Evolutionary conservation across 1,140 invertebrate genomes (phyloP).

Genomic region (Zaprionus africanus): DNA sequence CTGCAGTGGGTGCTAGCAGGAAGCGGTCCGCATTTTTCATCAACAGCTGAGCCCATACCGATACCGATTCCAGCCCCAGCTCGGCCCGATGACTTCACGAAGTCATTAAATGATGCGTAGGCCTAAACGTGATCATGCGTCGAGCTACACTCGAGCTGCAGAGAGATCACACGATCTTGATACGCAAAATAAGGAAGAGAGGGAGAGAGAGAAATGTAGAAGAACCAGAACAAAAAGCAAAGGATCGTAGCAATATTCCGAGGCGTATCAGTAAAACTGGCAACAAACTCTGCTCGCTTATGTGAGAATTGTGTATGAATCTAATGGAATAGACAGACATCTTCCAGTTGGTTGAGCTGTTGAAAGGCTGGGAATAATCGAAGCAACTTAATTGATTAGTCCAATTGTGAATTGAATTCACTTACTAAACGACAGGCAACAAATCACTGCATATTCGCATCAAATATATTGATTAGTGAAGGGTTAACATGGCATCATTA

Average conservation of each 20-base stretch:
- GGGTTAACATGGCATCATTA: no score
- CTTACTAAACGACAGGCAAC: no score
- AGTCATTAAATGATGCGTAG: constrained; percentile 80
- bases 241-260: constrained; percentile 1
- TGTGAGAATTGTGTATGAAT: constrained; percentile 65
- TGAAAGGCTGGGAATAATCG: background rate
- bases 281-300: constrained; percentile 14
- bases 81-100: constrained; percentile 52
- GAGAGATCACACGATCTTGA: constrained; percentile 71
- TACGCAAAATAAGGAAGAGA: constrained; percentile 42
- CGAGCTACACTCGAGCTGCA: background rate
- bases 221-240: background rate
- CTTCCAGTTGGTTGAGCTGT: background rate
- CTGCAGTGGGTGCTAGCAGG: constrained; percentile 43
- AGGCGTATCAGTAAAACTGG: constrained; percentile 52
- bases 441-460: no score
- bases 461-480: no score
- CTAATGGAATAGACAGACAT: constrained; percentile 22
- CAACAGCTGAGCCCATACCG: constrained; percentile 54
- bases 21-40: constrained; percentile 57
- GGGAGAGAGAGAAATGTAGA: constrained; percentile 11
- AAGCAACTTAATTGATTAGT: background rate
- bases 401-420: background rate
- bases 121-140: constrained; percentile 74
- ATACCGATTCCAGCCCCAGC: background rate